A percentile compares a stretch with the other conserved stretches of the same genome.
Evolutionary conservation across 2,113 vertebrate genomes (phyloP).

Genomic region (Aphelocoma coerulescens): DNA sequence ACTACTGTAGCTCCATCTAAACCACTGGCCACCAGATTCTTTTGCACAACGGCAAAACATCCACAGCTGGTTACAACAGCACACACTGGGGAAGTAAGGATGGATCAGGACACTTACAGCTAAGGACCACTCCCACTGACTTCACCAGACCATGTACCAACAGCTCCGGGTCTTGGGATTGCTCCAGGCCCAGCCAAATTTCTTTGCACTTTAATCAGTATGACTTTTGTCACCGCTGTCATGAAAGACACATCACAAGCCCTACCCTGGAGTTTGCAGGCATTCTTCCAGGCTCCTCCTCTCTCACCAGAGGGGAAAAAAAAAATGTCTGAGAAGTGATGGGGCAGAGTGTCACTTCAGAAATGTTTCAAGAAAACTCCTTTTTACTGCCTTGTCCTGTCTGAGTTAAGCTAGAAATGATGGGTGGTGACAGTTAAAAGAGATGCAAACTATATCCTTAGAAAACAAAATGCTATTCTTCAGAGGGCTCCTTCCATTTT

Average conservation of each 20-base stretch:
- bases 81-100: conserved; percentile 28
- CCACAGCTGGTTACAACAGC: conserved; percentile 40
- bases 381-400: background rate
- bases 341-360: background rate
- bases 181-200: background rate
- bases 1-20: conserved; percentile 68
- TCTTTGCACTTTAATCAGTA: background rate
- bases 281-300: background rate
- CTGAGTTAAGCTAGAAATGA: background rate
- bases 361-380: background rate
- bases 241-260: background rate
- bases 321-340: background rate
- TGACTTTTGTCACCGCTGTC: background rate
- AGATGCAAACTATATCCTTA: background rate
- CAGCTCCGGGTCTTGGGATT: background rate
- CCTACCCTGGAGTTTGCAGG: background rate
- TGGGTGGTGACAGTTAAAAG: background rate
- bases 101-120: background rate
- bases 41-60: conserved; percentile 59
- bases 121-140: background rate
- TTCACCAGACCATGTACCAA: background rate
- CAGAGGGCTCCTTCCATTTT: background rate
- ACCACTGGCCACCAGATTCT: conserved; percentile 60
- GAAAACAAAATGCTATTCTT: conserved; percentile 10
- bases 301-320: background rate